phyloP scores from a whole-genome alignment of 2,888 invertebrate species.

The Agrenia bidenticulata region DNA sequence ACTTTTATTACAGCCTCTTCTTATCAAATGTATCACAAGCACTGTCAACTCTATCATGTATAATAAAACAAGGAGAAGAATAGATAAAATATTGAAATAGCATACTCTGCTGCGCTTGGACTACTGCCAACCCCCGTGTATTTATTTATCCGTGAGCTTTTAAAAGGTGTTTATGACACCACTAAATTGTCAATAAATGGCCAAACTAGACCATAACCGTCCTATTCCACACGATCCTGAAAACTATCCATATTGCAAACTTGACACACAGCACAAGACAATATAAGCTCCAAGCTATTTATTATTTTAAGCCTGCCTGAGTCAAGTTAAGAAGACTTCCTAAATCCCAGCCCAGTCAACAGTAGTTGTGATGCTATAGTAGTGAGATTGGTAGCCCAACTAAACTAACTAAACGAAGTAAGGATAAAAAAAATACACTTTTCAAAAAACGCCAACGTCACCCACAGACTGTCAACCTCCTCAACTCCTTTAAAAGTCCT shows the following conservation, averaged over 20 bases:
- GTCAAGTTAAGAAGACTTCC: too few relatives aligned
- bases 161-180: conserved; percentile 8
- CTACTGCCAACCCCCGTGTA: background rate
- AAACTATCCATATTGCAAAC: too few relatives aligned
- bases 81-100: conserved; percentile 8
- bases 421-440: background rate
- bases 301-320: too few relatives aligned
- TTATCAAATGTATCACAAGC: background rate
- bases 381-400: too few relatives aligned
- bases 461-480: conserved; percentile 11
- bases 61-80: background rate
- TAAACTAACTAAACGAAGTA: too few relatives aligned
- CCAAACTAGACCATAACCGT: background rate
- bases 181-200: conserved; percentile 10
- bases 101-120: background rate
- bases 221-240: too few relatives aligned
- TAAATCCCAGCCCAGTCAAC: too few relatives aligned
- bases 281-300: too few relatives aligned
- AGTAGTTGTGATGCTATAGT: too few relatives aligned
- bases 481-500: background rate
- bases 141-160: background rate
- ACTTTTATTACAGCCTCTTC: background rate
- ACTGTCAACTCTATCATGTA: background rate
- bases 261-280: too few relatives aligned
- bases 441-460: conserved; percentile 9